These are phyloP conservation scores for Baccha elongata DNA, from an alignment of 2,888 invertebrate genomes.

Conservation along the genomic window DNA sequence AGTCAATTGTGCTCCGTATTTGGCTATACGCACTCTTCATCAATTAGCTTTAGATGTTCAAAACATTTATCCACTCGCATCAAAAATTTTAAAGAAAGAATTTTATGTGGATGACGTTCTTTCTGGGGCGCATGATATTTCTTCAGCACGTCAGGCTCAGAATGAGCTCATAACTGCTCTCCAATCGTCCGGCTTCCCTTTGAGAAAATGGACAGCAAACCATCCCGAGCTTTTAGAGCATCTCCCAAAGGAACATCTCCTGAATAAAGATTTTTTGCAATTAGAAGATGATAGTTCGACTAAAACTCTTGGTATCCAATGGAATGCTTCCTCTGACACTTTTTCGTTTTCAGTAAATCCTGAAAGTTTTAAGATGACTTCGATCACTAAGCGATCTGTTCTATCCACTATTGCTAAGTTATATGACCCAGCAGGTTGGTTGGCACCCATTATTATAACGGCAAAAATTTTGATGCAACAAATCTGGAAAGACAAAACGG, in stretches of 20 bases:
- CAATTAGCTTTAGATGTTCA: constrained; percentile 3
- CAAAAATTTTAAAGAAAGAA: not conserved
- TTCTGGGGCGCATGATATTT: not conserved
- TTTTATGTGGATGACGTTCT: not conserved
- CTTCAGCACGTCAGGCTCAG: not conserved
- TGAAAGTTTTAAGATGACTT: not conserved
- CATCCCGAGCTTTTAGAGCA: not conserved
- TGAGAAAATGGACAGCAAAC: not conserved
- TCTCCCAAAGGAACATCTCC: not conserved
- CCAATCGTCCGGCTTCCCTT: not conserved
- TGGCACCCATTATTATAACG: not conserved
- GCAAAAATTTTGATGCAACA: constrained; percentile 15
- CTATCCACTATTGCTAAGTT: constrained; percentile 44
- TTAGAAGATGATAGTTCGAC: constrained; percentile 9
- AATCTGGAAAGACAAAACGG: constrained; percentile 29
- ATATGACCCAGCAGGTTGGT: constrained; percentile 44
- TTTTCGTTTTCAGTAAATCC: constrained; percentile 5
- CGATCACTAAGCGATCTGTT: constrained; percentile 33
- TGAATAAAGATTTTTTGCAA: constrained; percentile 11
- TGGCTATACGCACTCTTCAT: not conserved
- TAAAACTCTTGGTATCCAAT: constrained; percentile 25
- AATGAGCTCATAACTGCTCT: constrained; percentile 1
- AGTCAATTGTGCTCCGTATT: constrained; percentile 8
- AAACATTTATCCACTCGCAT: not conserved
- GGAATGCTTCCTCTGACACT: constrained; percentile 16